Base-by-base conservation (phyloP, 1,140 invertebrate genomes). In the Megathymus violae region DNA sequence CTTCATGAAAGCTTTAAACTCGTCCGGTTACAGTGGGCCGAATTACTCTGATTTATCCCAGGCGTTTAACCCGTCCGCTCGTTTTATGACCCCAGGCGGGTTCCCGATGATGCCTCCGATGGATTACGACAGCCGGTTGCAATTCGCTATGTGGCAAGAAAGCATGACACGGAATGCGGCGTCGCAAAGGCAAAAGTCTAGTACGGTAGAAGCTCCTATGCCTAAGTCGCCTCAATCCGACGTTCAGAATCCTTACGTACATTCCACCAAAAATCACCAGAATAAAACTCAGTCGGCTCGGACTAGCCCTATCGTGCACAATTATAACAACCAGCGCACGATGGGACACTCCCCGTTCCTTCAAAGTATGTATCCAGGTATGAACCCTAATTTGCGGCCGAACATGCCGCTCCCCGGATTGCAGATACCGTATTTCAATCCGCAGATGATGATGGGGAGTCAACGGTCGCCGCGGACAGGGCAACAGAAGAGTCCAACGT, bases 121-220 rank as follows among this genome's bases (percentile, higher is more conserved):
- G 74, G 92, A 93, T 77, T 94, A 92, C 73, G 92, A 91, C 13
- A 94, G 92, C 75, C 92, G 93, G 13, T 80, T 95, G 61, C 94
- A 95, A 76, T 82, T 94, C 51, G 92, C 93, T 0, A 92, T 94
- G 88, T 95, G 94, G 94, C 94, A 95, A 66, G 94, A 95, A 74
- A 91, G 92, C 0, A 91, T 94, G 88, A 79, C 89, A 10, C 91
- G 93, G 58, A 92, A 91, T 54, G 80, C 89, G 15, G 71, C 92
- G 7, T 74, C 83, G 10, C 87, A 89, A 19, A 74, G 89, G 59
- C 67, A 69, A 22, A 89, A 80, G 73, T 68, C 69, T 40, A 77
- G 74, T 19, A 61, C 79, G n/a, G 62, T 82, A 64, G 76, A 82
- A 3, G 70, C 80, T 11, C 87, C 85, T 47, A 76, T 81, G 74